Base-by-base conservation (phyloP, 1,140 invertebrate species). In the Papilio glaucus region DNA sequence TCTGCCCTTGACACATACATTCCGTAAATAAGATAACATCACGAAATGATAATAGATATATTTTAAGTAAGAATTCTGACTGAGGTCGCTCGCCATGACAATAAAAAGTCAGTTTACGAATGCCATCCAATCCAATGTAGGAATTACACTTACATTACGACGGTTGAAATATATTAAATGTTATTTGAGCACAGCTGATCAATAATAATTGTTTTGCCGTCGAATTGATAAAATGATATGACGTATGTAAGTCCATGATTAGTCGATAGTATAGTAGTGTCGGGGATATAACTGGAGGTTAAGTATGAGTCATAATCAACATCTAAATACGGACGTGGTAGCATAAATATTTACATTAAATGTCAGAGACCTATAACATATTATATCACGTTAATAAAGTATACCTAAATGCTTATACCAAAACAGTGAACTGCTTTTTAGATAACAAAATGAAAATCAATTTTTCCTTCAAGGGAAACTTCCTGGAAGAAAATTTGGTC, bases 291-390 rank as follows among this genome's bases (percentile, higher is more conserved):
- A 13, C 15, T 13, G 6, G 21, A 57, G 9, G 21, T 9, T 53
- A 4, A 2, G 2, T 6, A 33, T 68, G 41, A 41, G 13, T 26
- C 26, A 53, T 42, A 26, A 61, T 53, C 70, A 18, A 10, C 21
- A 53, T 57, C 49, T 57, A 24, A 57, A 57, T 57, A 57, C 49
- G 49, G 49, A 57, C 24, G 21, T 12, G 49, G 49, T 57, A 24
- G 45, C 24, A 57, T 57, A 53, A 53, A 53, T 53, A 57, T 57
- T 57, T 57, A 26, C 49, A 57, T 57, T 24, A 12, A 21, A 57
- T 57, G 4, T 57, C 21, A 57, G 49, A 57, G 45, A 49, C 45
- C 49, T 26, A 24, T 24, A 10, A 57, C 49, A 4, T n/a, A n/a
- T 9, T 9, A 26, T 26, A 26, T 57, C 33, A 61, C 21, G 41